These are phyloP conservation scores for Rhimphoctona megacephalus DNA, from an alignment of 2,888 invertebrate genomes.

Conservation along the genomic window DNA sequence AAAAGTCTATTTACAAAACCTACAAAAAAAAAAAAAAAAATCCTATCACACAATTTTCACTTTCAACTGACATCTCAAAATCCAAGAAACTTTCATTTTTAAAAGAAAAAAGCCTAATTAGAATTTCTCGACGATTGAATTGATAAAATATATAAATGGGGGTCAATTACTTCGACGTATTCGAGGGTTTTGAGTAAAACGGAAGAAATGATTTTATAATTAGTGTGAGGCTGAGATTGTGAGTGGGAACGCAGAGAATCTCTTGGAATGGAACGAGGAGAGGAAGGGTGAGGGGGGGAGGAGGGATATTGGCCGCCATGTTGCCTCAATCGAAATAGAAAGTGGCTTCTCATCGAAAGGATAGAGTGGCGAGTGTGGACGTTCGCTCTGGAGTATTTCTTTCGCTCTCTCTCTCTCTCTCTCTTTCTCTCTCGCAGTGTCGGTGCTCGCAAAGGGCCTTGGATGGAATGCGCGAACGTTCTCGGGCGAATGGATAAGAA, in stretches of 20 bases:
- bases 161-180: neutral
- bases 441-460: conserved; percentile 75
- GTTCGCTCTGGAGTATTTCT: conserved; percentile 65
- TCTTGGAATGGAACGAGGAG: conserved; percentile 10
- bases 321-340: conserved; percentile 77
- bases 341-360: conserved; percentile 71
- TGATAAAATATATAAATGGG: neutral
- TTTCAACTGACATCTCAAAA: neutral
- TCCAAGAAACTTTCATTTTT: neutral
- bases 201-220: conserved; percentile 12
- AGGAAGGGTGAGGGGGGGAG: neutral
- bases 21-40: neutral
- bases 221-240: neutral
- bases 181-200: neutral
- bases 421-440: conserved; percentile 41
- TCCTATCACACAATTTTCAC: neutral
- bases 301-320: conserved; percentile 67
- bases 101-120: neutral
- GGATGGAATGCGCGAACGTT: conserved; percentile 78
- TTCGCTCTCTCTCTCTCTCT: conserved; percentile 42
- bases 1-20: neutral
- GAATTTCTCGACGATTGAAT: neutral
- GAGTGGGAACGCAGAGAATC: conserved; percentile 4
- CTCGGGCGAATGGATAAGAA: conserved; percentile 18
- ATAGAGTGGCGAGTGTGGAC: conserved; percentile 68